A percentile compares a stretch with the other conserved stretches of the same genome.
phyloP scores from a whole-genome alignment of 1,140 invertebrate genomes.

The Hyles euphorbiae region DNA sequence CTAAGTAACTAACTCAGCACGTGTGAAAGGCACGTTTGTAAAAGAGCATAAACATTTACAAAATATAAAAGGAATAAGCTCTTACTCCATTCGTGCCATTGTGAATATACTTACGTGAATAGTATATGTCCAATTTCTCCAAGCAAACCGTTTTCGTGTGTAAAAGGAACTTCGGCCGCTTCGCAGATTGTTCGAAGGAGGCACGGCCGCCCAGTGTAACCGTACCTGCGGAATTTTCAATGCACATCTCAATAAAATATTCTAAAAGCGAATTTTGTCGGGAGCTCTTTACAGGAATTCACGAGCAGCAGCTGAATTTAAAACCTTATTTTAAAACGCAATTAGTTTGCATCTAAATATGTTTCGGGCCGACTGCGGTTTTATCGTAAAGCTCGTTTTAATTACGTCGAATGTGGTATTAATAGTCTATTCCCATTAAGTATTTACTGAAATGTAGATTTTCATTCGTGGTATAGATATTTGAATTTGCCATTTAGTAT shows the following conservation, averaged over 20 bases:
- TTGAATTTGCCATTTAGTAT: too few species aligned
- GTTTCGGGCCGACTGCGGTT: too few species aligned
- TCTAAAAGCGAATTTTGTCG: constrained; percentile 13
- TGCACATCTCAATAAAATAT: constrained; percentile 24
- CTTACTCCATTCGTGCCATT: too few species aligned
- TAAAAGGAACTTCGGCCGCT: constrained; percentile 80
- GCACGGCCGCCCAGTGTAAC: constrained; percentile 81
- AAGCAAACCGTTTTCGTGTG: constrained; percentile 78
- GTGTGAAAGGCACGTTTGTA: too few species aligned
- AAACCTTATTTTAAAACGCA: constrained; percentile 3
- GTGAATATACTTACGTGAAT: constrained; percentile 74
- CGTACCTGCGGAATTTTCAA: constrained; percentile 70
- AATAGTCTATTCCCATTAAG: too few species aligned
- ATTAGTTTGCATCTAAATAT: constrained; percentile 1
- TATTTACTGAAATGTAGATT: too few species aligned
- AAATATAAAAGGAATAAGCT: too few species aligned
- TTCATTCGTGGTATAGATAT: too few species aligned
- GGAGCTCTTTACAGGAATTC: constrained; percentile 5
- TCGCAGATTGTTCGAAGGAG: constrained; percentile 86
- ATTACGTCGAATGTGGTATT: too few species aligned
- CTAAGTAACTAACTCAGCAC: too few species aligned
- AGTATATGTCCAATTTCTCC: constrained; percentile 83
- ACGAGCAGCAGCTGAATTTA: not conserved
- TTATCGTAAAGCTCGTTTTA: too few species aligned
- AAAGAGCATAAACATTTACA: too few species aligned